A percentile compares a stretch with the other conserved stretches of the same genome.
Conservation (phyloP, 2,888 invertebrate genomes). For the Trachelus tabidus region DNA sequence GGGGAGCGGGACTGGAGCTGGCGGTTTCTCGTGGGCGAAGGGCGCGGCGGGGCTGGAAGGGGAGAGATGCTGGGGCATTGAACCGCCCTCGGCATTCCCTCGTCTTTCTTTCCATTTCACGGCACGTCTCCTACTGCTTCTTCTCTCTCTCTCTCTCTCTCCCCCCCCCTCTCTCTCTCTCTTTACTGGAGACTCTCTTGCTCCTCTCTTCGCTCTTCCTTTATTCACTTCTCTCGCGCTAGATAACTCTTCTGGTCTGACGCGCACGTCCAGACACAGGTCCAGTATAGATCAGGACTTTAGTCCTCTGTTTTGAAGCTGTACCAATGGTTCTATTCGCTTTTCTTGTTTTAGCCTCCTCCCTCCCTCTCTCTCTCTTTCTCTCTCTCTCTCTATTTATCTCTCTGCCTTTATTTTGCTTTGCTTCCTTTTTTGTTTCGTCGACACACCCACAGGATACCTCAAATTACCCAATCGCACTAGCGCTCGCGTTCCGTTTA, state of each 20-base stretch:
- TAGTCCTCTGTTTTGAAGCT: neutral
- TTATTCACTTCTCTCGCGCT: neutral
- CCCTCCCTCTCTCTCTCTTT: no score
- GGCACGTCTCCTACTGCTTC: neutral
- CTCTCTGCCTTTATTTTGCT: neutral
- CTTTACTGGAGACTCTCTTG: conserved; percentile 11
- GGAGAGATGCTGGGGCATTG: conserved; percentile 47
- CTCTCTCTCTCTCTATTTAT: no score
- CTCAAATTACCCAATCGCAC: conserved; percentile 1
- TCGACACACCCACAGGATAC: conserved; percentile 5
- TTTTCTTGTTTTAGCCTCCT: neutral
- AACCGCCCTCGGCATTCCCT: conserved; percentile 51
- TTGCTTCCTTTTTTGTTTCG: neutral
- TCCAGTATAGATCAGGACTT: neutral
- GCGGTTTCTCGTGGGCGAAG: no score
- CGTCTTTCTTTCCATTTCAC: conserved; percentile 24
- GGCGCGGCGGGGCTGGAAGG: conserved; percentile 7
- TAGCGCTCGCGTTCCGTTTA: neutral
- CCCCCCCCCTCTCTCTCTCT: conserved; percentile 3
- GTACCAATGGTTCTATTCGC: neutral
- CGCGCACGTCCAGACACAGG: neutral
- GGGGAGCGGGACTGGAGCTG: no score
- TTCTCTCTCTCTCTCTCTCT: conserved; percentile 13
- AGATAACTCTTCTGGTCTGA: neutral
- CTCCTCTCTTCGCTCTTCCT: neutral